Evolutionary conservation across 1,140 invertebrate species (phyloP).

Genomic region (Euura lappo): DNA sequence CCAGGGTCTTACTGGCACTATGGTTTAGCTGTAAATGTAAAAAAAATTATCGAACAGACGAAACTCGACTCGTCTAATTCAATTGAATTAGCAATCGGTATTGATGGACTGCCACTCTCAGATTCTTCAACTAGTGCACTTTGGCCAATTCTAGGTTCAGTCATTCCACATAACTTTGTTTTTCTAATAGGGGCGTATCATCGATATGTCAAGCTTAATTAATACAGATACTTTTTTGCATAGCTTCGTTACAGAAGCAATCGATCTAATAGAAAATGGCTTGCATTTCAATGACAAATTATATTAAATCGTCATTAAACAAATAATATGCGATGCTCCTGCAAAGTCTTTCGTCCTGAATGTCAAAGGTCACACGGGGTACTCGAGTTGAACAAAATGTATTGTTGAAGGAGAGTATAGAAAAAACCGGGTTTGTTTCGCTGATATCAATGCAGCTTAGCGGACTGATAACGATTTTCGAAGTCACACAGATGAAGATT

Average conservation of each 20-base stretch:
- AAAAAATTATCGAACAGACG: slow-evolving; percentile 15
- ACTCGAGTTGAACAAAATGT: slow-evolving; percentile 19
- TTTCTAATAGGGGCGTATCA: slow-evolving; percentile 26
- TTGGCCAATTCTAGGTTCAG: slow-evolving; percentile 27
- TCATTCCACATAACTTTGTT: slow-evolving; percentile 26
- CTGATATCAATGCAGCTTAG: slow-evolving; percentile 15
- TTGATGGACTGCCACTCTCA: slow-evolving; percentile 25
- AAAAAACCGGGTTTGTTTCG: slow-evolving; percentile 13
- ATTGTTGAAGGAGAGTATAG: slow-evolving; percentile 15
- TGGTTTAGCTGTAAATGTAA: slow-evolving; percentile 13
- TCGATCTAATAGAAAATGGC: not conserved
- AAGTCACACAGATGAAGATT: slow-evolving; percentile 14
- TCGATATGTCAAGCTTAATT: slow-evolving; percentile 23
- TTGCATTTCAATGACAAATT: slow-evolving; percentile 8
- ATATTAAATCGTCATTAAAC: slow-evolving; percentile 5
- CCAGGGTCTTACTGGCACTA: slow-evolving; percentile 22
- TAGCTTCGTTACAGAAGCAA: slow-evolving; percentile 23
- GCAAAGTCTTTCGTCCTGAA: too few species aligned
- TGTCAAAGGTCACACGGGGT: slow-evolving; percentile 18
- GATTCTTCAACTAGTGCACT: slow-evolving; percentile 24
- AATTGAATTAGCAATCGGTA: slow-evolving; percentile 16
- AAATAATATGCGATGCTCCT: slow-evolving; percentile 19
- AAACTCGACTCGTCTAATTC: slow-evolving; percentile 10
- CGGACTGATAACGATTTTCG: slow-evolving; percentile 16
- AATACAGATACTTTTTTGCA: slow-evolving; percentile 23